phyloP scores from a whole-genome alignment of 2,113 vertebrate genomes.

The Myotis davidii region DNA sequence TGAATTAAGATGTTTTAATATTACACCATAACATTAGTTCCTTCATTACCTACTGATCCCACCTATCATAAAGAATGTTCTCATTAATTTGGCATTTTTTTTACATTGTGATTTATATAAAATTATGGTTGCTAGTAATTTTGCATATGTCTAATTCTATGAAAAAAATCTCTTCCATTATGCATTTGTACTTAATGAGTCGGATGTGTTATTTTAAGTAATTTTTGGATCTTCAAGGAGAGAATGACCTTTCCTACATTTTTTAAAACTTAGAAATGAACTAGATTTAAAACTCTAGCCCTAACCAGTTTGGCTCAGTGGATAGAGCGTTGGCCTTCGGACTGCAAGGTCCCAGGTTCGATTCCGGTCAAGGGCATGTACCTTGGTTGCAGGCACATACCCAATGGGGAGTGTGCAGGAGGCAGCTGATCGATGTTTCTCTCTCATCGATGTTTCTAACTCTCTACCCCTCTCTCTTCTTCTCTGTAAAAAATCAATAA shows the following conservation, averaged over 20 bases:
- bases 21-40: neutral
- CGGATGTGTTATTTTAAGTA: slow-evolving; percentile 21
- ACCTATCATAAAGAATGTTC: neutral
- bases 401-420: too few species aligned
- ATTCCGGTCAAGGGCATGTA: too few species aligned
- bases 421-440: too few species aligned
- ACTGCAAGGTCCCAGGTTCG: too few species aligned
- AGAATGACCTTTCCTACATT: neutral
- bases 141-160: neutral
- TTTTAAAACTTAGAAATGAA: neutral
- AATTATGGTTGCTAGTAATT: slow-evolving; percentile 17
- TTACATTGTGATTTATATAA: slow-evolving; percentile 2
- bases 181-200: neutral
- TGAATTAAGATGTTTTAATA: slow-evolving; percentile 37
- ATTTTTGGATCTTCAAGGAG: slow-evolving; percentile 5
- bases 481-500: too few species aligned
- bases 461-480: too few species aligned
- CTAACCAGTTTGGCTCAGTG: too few species aligned
- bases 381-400: too few species aligned
- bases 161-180: neutral
- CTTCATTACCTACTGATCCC: neutral
- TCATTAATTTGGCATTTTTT: neutral
- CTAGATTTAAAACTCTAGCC: neutral
- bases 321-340: too few species aligned
- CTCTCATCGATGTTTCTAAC: too few species aligned